These are phyloP conservation scores for Suricata suricatta DNA, from an alignment of 2,113 vertebrate genomes.

Conservation along the genomic window DNA sequence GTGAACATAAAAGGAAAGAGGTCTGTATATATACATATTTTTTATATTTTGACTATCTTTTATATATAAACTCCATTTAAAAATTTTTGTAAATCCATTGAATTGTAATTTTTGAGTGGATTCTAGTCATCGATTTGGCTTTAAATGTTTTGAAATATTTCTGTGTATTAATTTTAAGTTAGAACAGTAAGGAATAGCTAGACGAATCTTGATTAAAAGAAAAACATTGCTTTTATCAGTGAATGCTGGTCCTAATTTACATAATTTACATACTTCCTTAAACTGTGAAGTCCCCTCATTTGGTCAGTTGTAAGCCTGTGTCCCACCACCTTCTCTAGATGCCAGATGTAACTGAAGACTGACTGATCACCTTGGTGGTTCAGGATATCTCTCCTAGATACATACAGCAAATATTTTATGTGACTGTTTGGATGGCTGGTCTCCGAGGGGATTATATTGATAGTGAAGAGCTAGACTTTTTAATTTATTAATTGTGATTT, in stretches of 20 bases:
- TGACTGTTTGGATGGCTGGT: constrained; percentile 76
- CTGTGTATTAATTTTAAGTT: neutral
- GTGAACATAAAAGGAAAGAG: neutral
- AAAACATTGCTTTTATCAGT: constrained; percentile 50
- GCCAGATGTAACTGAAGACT: constrained; percentile 79
- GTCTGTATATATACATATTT: neutral
- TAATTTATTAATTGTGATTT: constrained; percentile 51
- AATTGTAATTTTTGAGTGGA: constrained; percentile 14
- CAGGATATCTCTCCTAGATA: constrained; percentile 80
- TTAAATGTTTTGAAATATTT: constrained; percentile 17
- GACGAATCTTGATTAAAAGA: constrained; percentile 15
- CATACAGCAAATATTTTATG: constrained; percentile 79
- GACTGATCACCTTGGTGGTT: constrained; percentile 75
- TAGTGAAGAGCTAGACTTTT: constrained; percentile 61
- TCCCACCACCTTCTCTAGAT: constrained; percentile 73
- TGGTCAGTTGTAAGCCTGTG: constrained; percentile 61
- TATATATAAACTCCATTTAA: constrained; percentile 3
- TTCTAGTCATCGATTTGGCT: neutral
- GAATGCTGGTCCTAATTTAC: constrained; percentile 60
- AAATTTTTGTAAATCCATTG: neutral
- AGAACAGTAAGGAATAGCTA: neutral
- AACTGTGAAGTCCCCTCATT: constrained; percentile 57
- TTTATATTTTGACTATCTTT: neutral
- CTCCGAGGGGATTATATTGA: constrained; percentile 71
- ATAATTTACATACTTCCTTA: neutral